These are phyloP conservation scores for Yponomeuta evonymella DNA, from an alignment of 2,888 invertebrate species.

Conservation along the genomic window DNA sequence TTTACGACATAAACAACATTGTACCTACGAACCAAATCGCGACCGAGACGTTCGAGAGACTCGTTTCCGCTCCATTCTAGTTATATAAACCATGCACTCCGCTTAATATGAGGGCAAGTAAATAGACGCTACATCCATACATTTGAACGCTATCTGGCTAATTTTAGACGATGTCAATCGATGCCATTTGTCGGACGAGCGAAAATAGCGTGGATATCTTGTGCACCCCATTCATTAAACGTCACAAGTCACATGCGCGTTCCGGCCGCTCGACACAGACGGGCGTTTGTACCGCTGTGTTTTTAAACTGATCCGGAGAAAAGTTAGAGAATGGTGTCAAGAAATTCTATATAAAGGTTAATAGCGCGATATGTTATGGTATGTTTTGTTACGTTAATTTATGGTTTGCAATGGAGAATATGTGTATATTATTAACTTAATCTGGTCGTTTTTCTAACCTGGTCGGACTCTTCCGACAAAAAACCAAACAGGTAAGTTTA, in stretches of 20 bases:
- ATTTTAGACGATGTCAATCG: slow-evolving; percentile 53
- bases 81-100: slow-evolving; percentile 19
- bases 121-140: slow-evolving; percentile 30
- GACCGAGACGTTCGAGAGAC: slow-evolving; percentile 36
- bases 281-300: neutral
- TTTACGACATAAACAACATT: slow-evolving; percentile 9
- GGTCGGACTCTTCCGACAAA: too few relatives aligned
- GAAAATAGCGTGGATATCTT: slow-evolving; percentile 46
- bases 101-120: slow-evolving; percentile 27
- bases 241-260: slow-evolving; percentile 28
- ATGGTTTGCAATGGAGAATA: too few relatives aligned
- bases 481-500: too few relatives aligned
- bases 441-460: too few relatives aligned
- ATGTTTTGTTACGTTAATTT: too few relatives aligned
- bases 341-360: too few relatives aligned
- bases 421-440: too few relatives aligned
- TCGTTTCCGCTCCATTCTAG: slow-evolving; percentile 49
- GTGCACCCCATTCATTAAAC: slow-evolving; percentile 46
- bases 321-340: too few relatives aligned
- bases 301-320: neutral
- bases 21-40: slow-evolving; percentile 22
- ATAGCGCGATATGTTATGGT: too few relatives aligned
- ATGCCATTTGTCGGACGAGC: slow-evolving; percentile 43
- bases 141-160: slow-evolving; percentile 30
- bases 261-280: neutral